These are phyloP conservation scores for Napeogenes inachia DNA, from an alignment of 2,888 invertebrate species.

Conservation along the genomic window DNA sequence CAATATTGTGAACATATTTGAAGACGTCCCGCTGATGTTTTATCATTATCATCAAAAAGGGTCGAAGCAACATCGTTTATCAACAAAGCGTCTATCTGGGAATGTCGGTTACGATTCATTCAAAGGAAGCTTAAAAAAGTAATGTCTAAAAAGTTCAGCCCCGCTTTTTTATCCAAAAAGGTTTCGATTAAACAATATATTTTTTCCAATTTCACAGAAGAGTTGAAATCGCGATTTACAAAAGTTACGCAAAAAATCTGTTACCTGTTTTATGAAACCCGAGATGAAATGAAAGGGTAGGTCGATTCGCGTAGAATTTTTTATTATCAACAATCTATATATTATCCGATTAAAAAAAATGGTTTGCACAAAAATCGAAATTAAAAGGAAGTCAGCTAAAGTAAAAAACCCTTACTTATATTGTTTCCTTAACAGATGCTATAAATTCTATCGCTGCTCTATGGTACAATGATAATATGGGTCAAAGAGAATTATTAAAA, in stretches of 20 bases:
- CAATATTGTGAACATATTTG: conserved; percentile 68
- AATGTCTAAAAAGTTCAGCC: conserved; percentile 47
- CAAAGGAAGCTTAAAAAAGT: conserved; percentile 70
- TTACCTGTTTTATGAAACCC: conserved; percentile 75
- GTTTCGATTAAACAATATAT: conserved; percentile 68
- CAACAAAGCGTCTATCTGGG: conserved; percentile 50
- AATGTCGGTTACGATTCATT: conserved; percentile 70
- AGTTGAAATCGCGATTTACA: conserved; percentile 60
- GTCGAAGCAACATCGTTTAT: conserved; percentile 41
- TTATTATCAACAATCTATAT: conserved; percentile 24
- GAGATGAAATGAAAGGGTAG: conserved; percentile 74
- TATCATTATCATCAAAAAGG: conserved; percentile 55
- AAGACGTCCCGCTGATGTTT: conserved; percentile 66
- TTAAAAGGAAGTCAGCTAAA: conserved; percentile 68
- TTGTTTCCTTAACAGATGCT: conserved; percentile 60
- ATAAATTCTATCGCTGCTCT: conserved; percentile 58
- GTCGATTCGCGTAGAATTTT: conserved; percentile 56
- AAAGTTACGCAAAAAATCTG: conserved; percentile 63
- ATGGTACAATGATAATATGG: conserved; percentile 56
- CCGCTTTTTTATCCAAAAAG: conserved; percentile 62
- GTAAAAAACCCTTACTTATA: conserved; percentile 59
- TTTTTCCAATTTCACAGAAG: conserved; percentile 61
- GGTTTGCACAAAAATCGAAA: conserved; percentile 57
- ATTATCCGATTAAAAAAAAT: conserved; percentile 62
- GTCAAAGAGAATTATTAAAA: conserved; percentile 42